A percentile compares a stretch with the other conserved stretches of the same genome.
These are phyloP conservation scores for Popillia japonica DNA, from an alignment of 1,140 invertebrate species.

Conservation along the genomic window DNA sequence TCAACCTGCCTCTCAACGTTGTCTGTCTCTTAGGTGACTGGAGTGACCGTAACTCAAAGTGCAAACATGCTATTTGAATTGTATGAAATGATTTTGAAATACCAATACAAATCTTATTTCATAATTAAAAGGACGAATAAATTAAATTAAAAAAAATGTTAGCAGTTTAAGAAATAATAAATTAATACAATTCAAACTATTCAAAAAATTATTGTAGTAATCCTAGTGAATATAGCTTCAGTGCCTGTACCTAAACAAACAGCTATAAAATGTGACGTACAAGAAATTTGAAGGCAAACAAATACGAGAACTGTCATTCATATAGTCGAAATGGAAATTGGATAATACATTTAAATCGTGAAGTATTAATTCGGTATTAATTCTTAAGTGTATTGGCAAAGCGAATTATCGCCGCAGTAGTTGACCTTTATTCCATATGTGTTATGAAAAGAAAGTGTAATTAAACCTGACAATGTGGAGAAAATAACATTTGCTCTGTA, in stretches of 20 bases:
- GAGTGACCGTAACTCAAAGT: no score
- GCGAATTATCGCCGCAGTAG: not conserved
- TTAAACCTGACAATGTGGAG: not conserved
- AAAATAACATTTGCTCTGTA: conserved; percentile 14
- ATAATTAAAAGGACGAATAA: no score
- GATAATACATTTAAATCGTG: not conserved
- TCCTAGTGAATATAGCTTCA: not conserved
- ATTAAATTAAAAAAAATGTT: no score
- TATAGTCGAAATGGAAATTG: not conserved
- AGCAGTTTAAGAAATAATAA: no score
- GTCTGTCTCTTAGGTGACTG: no score
- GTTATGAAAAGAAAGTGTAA: conserved; percentile 23
- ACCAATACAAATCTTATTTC: no score
- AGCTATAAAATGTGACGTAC: not conserved
- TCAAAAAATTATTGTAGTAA: not conserved
- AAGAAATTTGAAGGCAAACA: not conserved
- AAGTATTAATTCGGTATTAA: not conserved
- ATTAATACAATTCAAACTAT: no score
- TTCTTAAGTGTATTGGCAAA: not conserved
- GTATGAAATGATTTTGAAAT: no score
- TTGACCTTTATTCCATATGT: conserved; percentile 4
- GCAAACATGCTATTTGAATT: no score
- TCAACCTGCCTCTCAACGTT: no score
- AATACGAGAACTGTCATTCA: not conserved
- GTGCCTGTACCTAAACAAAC: no score